phyloP scores from a whole-genome alignment of 2,888 invertebrate species.

The Eurytoma californica region DNA sequence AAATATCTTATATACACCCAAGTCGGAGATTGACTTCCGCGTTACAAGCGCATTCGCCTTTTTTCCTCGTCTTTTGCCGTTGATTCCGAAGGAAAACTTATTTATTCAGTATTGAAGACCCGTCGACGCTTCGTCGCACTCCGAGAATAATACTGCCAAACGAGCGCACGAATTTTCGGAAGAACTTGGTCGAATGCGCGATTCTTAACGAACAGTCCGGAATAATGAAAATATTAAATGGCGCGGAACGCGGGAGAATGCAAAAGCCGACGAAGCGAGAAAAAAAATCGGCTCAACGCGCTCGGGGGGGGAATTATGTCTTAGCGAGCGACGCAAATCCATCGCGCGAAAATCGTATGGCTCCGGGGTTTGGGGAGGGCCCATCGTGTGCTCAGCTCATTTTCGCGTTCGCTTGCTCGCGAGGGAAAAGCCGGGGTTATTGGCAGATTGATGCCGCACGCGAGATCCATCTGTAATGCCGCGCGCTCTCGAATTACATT shows the following conservation, averaged over 20 bases:
- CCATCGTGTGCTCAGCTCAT: slow-evolving; percentile 27
- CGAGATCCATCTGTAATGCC: slow-evolving; percentile 4
- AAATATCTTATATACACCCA: slow-evolving; percentile 65
- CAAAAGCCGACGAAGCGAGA: no score
- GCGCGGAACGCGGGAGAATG: background rate
- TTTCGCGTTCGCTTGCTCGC: slow-evolving; percentile 49
- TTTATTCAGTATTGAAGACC: no score
- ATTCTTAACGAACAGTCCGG: background rate
- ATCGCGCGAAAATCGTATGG: slow-evolving; percentile 14
- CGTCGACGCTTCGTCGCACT: no score
- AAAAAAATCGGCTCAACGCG: slow-evolving; percentile 1
- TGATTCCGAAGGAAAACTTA: no score
- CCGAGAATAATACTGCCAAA: no score
- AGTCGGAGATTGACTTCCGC: slow-evolving; percentile 65
- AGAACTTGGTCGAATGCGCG: no score
- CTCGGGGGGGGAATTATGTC: background rate
- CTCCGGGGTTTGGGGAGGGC: background rate
- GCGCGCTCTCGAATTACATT: slow-evolving; percentile 21
- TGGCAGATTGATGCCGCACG: slow-evolving; percentile 46
- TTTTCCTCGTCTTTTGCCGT: no score
- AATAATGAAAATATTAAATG: slow-evolving; percentile 28
- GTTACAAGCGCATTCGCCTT: background rate
- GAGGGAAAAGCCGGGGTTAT: slow-evolving; percentile 57
- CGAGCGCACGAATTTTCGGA: no score
- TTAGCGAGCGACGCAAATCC: slow-evolving; percentile 21